Base-by-base conservation (phyloP, 2,113 vertebrate species). In the Spermophilus dauricus region DNA sequence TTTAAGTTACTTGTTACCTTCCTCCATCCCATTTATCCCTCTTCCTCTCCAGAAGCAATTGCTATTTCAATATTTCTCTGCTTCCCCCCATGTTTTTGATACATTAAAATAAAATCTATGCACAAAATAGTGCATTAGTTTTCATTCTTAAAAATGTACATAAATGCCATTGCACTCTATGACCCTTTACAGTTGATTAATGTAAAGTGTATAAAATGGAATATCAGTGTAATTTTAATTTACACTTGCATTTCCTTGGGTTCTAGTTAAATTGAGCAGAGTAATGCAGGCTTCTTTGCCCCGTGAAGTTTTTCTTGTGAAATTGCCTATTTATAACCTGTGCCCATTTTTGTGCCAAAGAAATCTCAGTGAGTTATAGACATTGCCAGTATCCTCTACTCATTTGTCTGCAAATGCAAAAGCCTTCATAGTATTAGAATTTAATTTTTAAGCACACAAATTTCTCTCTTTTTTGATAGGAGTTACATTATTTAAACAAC, bases 171-270 rank as follows among this genome's bases (percentile, higher is more conserved):
- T 63, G 9, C 45, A 81, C 11, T 63, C 56, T 61, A 32, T 69
- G 39, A 53, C 17, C 26, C 63, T 91, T 69, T 58, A 77, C 13
- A 58, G 80, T 45, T 94, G 78, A 45, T 91, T 67, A 88, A 91
- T 34, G 93, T 95, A 69, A 75, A 82, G 56, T 58, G n/a, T 67
- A 53, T 84, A 65, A 78, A 78, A 82, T 58, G 20, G 48, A 67
- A 87, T 93, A 18, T 84, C 26, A 89, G 4, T 65, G 14, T 76
- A 70, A 91, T 89, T 95, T 89, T 81, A 85, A 76, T 77, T 88
- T 86, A 56, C 13, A 65, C 86, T 92, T 92, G 2, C 13, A 51
- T 92, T 85, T 89, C 67, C 72, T 42, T 89, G 69, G 42, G 73
- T 80, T 88, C 39, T 76, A 76, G 51, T 85, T 37, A 94, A 30